Evolutionary conservation across 2,113 vertebrate genomes (phyloP), one percentile per base, ranked within the genome.

Genomic region (Bombycilla garrulus): DNA sequence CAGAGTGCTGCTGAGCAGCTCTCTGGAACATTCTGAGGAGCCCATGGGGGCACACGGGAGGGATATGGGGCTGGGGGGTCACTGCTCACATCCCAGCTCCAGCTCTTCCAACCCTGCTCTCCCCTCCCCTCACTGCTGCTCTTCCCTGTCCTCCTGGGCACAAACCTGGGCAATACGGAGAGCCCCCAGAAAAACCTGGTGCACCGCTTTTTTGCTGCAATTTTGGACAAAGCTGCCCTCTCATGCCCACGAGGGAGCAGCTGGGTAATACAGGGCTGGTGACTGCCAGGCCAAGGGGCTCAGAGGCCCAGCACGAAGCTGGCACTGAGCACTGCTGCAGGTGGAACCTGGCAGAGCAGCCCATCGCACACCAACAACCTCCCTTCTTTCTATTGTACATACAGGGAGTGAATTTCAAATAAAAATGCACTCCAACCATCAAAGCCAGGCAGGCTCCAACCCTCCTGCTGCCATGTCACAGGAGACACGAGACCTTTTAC

Each of bases 41-140:
- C 62, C 25, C 38, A 5, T 0, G 9, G 1, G 26, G 58, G 36
- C 45, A 15, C 26, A 2, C 0, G 54, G 25, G 16, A 19, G 40
- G 36, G 21, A 15, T 10, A 15, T 26, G 53, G 15, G 21, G 61
- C 40, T 8, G 50, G 51, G 38, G 44, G 15, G 42, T 28, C n/a
- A 5, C 44, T 29, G 64, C n/a, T 47, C n/a, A 35, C 29, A 54
- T 16, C 54, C 61, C 79, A 53, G 4, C 15, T 5, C 20, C 0
- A 0, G 42, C 18, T 50, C 15, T 14, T 29, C 8, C 44, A 22
- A 14, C 9, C 36, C 74, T 6, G 61, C 71, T 64, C 47, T 3
- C 20, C 20, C n/a, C 51, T 3, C 38, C 38, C 38, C 38, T 38
- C 38, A 38, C 38, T 38, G 38, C 74, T 6, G 61, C 71, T 64